These are phyloP conservation scores for Asobara japonica DNA, from an alignment of 1,140 invertebrate genomes.

Conservation along the genomic window DNA sequence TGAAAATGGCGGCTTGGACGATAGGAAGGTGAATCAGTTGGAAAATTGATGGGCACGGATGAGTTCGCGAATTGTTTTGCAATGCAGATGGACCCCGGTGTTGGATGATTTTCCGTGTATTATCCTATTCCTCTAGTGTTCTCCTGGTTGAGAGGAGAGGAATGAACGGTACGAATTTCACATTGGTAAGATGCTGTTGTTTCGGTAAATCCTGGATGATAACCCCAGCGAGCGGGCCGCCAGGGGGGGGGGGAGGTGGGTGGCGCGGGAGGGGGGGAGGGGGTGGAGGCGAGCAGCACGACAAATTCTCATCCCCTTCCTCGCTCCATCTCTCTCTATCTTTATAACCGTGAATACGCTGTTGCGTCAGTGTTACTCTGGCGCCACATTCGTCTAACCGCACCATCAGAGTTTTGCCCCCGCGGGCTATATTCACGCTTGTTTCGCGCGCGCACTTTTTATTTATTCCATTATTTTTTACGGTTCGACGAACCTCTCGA, in stretches of 20 bases:
- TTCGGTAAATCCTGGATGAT: slow-evolving; percentile 10
- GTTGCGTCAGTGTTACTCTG: slow-evolving; percentile 57
- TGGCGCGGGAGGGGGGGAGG: too few relatives aligned
- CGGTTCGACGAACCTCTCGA: slow-evolving; percentile 6
- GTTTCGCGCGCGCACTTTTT: slow-evolving; percentile 8
- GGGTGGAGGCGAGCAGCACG: neutral
- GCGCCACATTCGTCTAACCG: slow-evolving; percentile 48
- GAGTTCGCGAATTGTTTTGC: neutral
- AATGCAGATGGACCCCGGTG: neutral
- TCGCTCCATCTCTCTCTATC: neutral
- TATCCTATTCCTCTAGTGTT: neutral
- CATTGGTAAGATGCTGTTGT: neutral
- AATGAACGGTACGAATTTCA: neutral
- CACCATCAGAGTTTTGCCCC: neutral
- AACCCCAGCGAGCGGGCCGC: neutral
- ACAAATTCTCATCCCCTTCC: neutral
- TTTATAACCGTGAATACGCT: slow-evolving; percentile 12
- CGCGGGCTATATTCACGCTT: slow-evolving; percentile 8
- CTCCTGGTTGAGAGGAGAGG: neutral
- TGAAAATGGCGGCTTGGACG: neutral
- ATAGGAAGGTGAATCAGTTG: neutral
- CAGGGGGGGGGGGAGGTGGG: neutral
- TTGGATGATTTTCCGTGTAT: slow-evolving; percentile 6
- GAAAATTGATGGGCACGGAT: neutral
- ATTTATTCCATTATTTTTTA: slow-evolving; percentile 12